Conservation (phyloP, 2,113 vertebrate species). For the Nibea albiflora region DNA sequence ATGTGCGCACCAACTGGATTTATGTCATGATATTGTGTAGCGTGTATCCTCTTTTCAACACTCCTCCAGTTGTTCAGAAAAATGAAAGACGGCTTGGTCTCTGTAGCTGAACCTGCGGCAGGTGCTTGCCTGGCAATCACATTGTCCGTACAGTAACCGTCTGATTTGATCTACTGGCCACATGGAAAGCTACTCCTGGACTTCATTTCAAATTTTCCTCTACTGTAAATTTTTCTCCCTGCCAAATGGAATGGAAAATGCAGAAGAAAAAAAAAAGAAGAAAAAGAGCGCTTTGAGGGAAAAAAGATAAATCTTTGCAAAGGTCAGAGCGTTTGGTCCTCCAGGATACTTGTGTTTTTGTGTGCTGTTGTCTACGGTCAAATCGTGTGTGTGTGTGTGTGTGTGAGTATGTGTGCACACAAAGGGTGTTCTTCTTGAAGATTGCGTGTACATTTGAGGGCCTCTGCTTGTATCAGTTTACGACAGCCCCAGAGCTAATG, state of each 20-base stretch:
- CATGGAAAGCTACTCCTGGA: constrained; percentile 38
- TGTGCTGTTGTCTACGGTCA: constrained; percentile 10
- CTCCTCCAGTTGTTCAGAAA: not conserved
- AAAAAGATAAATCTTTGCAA: constrained; percentile 61
- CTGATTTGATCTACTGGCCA: constrained; percentile 30
- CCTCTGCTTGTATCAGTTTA: constrained; percentile 65
- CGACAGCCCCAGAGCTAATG: constrained; percentile 68
- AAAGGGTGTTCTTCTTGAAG: constrained; percentile 38
- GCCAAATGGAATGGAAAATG: constrained; percentile 59
- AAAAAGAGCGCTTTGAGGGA: constrained; percentile 29
- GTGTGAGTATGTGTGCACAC: constrained; percentile 6
- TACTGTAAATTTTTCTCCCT: constrained; percentile 19
- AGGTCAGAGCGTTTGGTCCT: constrained; percentile 66
- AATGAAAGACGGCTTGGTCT: not conserved
- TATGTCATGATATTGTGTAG: not conserved
- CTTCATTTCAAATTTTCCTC: constrained; percentile 30
- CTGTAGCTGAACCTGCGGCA: constrained; percentile 34
- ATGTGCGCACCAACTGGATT: not conserved
- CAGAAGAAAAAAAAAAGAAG: constrained; percentile 27
- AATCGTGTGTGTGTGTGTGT: constrained; percentile 19
- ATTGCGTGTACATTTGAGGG: constrained; percentile 52
- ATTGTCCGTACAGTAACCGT: constrained; percentile 2
- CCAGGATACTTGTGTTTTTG: constrained; percentile 40
- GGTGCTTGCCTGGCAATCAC: constrained; percentile 34
- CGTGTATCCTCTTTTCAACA: not conserved